These are phyloP conservation scores for Esox niger DNA, from an alignment of 2,113 vertebrate species.

Conservation along the genomic window DNA sequence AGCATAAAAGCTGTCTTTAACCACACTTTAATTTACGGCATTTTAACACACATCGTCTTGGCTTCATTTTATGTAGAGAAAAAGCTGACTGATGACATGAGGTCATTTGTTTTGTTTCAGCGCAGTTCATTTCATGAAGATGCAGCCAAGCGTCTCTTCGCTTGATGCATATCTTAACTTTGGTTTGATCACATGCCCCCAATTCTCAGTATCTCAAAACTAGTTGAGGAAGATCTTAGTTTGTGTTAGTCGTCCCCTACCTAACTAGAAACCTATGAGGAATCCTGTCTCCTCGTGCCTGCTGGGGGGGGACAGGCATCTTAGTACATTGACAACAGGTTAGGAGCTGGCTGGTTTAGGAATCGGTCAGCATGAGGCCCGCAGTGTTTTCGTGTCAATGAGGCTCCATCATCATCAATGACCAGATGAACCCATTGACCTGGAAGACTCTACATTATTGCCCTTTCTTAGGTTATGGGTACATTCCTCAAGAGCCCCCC, in stretches of 20 bases:
- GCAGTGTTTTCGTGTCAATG: not conserved
- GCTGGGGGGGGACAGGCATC: not conserved
- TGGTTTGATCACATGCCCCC: not conserved
- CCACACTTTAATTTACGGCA: slow-evolving; percentile 31
- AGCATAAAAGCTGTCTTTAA: slow-evolving; percentile 29
- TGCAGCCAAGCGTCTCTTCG: not conserved
- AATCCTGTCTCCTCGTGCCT: not conserved
- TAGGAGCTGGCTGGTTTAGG: not conserved
- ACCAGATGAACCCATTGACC: not conserved
- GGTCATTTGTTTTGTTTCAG: slow-evolving; percentile 21
- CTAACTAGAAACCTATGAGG: not conserved
- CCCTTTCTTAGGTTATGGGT: too few relatives aligned
- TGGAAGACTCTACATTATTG: too few relatives aligned
- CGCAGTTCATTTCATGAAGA: slow-evolving; percentile 9
- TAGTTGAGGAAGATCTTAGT: not conserved
- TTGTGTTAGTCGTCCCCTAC: not conserved
- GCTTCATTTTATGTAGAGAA: slow-evolving; percentile 34
- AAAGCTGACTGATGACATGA: slow-evolving; percentile 38
- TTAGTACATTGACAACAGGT: slow-evolving; percentile 4
- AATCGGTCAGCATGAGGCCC: not conserved
- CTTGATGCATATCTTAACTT: not conserved
- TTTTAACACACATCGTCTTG: slow-evolving; percentile 46
- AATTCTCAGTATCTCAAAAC: not conserved
- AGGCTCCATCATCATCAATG: not conserved
- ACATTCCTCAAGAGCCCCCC: not conserved